A percentile compares a stretch with the other conserved stretches of the same genome.
Conservation (phyloP, 2,797 vertebrate species). For the Neostethus bicornis region DNA sequence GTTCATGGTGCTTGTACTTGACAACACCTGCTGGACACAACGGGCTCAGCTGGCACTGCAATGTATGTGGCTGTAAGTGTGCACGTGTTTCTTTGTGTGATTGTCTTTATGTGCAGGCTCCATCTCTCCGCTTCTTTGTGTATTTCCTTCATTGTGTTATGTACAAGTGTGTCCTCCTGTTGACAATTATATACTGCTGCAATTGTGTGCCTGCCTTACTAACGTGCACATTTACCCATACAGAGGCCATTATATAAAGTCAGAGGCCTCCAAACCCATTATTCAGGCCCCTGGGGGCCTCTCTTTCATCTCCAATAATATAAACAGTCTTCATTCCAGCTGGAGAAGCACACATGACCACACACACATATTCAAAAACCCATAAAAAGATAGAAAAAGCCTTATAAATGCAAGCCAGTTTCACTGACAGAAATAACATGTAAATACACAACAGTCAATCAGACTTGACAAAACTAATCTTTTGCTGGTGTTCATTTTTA, state of each 20-base stretch:
- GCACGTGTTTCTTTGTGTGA: constrained; percentile 48
- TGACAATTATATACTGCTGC: constrained; percentile 61
- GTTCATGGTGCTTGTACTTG: constrained; percentile 68
- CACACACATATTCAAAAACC: background rate
- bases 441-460: constrained; percentile 15
- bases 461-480: constrained; percentile 3
- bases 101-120: constrained; percentile 35
- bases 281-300: constrained; percentile 57
- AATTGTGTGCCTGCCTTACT: constrained; percentile 41
- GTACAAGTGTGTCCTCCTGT: constrained; percentile 61
- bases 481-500: constrained; percentile 10
- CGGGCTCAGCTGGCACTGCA: constrained; percentile 71
- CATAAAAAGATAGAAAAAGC: constrained; percentile 19
- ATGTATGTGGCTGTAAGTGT: constrained; percentile 25
- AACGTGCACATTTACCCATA: constrained; percentile 26
- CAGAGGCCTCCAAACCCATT: constrained; percentile 66
- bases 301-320: constrained; percentile 72
- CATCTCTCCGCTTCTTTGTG: constrained; percentile 42
- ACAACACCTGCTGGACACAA: constrained; percentile 75
- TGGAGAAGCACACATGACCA: constrained; percentile 44
- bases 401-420: constrained; percentile 24
- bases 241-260: constrained; percentile 64
- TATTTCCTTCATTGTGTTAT: constrained; percentile 56
- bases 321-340: constrained; percentile 73
- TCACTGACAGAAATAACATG: constrained; percentile 10